Conservation (phyloP, 2,113 vertebrate genomes). For the Pycnonotus jocosus region DNA sequence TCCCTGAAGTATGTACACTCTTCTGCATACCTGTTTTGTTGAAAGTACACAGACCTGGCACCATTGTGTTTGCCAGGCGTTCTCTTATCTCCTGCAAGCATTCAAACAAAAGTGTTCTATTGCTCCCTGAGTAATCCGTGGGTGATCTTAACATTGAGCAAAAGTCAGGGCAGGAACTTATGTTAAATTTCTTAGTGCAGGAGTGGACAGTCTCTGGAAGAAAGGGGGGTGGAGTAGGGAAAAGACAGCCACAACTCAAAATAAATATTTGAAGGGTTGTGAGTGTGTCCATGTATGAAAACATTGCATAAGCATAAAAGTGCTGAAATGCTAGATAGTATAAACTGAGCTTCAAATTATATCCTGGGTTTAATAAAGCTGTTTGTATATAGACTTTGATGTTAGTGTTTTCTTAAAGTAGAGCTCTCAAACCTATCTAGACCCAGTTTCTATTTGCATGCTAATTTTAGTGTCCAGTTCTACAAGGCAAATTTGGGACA, state of each 20-base stretch:
- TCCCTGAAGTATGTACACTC: slow-evolving; percentile 6
- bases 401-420: not conserved
- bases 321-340: not conserved
- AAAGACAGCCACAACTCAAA: not conserved
- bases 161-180: slow-evolving; percentile 27
- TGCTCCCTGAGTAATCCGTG: slow-evolving; percentile 24
- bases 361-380: not conserved
- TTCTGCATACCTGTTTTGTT: slow-evolving; percentile 43
- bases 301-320: not conserved
- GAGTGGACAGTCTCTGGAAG: not conserved
- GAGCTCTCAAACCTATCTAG: not conserved
- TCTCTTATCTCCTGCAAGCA: slow-evolving; percentile 50
- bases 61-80: slow-evolving; percentile 54
- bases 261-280: not conserved
- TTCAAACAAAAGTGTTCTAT: slow-evolving; percentile 58
- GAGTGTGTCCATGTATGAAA: not conserved
- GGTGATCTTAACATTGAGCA: slow-evolving; percentile 27
- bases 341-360: not conserved
- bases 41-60: slow-evolving; percentile 58
- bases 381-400: not conserved
- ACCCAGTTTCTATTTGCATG: not conserved
- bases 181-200: not conserved
- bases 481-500: not conserved
- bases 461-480: not conserved
- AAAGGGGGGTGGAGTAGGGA: not conserved